phyloP scores from a whole-genome alignment of 2,797 vertebrate species.

The Ataeniobius toweri region DNA sequence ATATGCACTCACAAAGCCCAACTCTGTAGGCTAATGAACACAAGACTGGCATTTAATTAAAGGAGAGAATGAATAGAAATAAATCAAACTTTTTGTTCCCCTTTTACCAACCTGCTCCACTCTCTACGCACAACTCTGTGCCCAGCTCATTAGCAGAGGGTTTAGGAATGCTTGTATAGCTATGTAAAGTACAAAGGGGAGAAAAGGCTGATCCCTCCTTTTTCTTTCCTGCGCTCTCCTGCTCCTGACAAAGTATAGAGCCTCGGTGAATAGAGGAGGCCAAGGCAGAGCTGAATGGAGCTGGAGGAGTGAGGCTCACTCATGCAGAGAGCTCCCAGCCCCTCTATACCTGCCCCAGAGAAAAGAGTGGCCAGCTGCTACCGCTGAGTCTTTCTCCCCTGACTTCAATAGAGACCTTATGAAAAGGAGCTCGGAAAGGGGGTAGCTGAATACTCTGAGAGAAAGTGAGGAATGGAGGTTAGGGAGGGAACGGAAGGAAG shows the following conservation, averaged over 20 bases:
- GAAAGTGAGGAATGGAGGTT: constrained; percentile 68
- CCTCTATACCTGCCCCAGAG: constrained; percentile 74
- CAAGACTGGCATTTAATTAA: constrained; percentile 58
- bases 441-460: constrained; percentile 68
- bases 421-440: constrained; percentile 73
- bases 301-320: constrained; percentile 71
- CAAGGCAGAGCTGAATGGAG: constrained; percentile 71
- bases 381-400: constrained; percentile 73
- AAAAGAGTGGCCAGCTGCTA: constrained; percentile 80
- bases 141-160: constrained; percentile 73
- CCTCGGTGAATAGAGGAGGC: constrained; percentile 68
- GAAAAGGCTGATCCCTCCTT: constrained; percentile 69
- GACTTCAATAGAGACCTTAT: constrained; percentile 77
- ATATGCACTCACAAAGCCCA: constrained; percentile 36
- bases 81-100: constrained; percentile 71
- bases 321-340: constrained; percentile 79
- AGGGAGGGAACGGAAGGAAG: constrained; percentile 40
- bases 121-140: constrained; percentile 45
- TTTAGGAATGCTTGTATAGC: constrained; percentile 71
- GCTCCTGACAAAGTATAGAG: constrained; percentile 73
- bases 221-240: constrained; percentile 49
- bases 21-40: constrained; percentile 48
- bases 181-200: constrained; percentile 70
- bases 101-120: constrained; percentile 62
- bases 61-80: constrained; percentile 57